Percentiles rank a stretch among this genome's conserved stretches.
These are phyloP conservation scores for Oreochromis aureus DNA, from an alignment of 2,113 vertebrate genomes.

Conservation along the genomic window DNA sequence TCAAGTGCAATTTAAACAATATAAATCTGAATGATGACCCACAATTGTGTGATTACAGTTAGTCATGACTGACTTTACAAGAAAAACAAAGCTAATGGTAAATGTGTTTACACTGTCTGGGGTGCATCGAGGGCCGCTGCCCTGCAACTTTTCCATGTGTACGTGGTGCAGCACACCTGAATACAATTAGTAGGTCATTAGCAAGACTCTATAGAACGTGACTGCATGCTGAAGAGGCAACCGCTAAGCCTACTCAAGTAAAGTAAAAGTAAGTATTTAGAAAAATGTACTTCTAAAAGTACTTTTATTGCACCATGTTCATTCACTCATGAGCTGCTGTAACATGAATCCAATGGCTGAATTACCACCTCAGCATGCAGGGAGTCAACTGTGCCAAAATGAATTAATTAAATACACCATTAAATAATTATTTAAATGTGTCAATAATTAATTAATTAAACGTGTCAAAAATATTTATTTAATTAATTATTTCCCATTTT, in stretches of 20 bases:
- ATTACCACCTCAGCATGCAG: background rate
- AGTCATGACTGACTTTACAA: background rate
- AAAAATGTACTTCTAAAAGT: background rate
- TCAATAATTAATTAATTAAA: too few relatives aligned
- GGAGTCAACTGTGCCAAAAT: too few relatives aligned
- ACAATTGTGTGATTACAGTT: background rate
- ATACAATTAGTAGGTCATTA: background rate
- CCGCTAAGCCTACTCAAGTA: background rate
- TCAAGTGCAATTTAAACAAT: background rate
- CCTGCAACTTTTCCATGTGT: background rate
- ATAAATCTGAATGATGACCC: background rate
- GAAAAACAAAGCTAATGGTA: background rate
- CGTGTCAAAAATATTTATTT: too few relatives aligned
- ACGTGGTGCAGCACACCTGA: background rate
- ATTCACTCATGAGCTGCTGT: background rate
- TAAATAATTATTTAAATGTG: too few relatives aligned
- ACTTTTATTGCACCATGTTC: background rate
- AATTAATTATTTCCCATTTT: too few relatives aligned
- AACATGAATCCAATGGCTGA: background rate
- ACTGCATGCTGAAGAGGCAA: background rate
- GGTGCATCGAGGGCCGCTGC: accelerated
- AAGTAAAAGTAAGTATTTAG: background rate
- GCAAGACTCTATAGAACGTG: accelerated
- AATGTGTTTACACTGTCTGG: background rate
- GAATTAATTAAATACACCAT: too few relatives aligned